Base-by-base conservation (phyloP, 2,113 vertebrate species). In the Ranitomeya imitator region DNA sequence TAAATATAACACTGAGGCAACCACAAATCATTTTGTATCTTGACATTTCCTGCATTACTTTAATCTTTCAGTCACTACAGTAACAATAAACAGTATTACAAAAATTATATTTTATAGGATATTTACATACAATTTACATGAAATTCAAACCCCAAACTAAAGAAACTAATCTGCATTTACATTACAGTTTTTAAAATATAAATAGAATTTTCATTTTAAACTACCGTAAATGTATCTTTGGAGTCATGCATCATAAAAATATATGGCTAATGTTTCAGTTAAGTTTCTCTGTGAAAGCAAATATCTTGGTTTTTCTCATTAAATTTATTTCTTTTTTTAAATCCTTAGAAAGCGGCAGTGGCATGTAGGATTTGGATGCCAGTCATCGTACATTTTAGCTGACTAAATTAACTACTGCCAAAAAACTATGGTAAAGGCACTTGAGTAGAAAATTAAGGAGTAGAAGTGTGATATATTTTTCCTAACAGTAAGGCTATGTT, bases 111-210 rank as follows among this genome's bases (percentile, higher is more conserved):
- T 37, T 31, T 61, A 83, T 61, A 83, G 15, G n/a, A 8, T 80
- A 79, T 83, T 67, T 83, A 83, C 61, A 80, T 26, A 69, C 12
- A 45, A 67, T 83, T 83, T 83, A 83, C 81, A 83, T 26, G 16
- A 81, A 37, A 6, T 67, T 82, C 23, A 83, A 21, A 65, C 19
- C 13, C 23, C 18, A 69, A 19, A 84, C 21, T 16, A 6, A 69
- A 69, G 23, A 69, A 67, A n/a, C 31, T 4, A 19, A 8, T 82
- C 59, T 21, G 12, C 12, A 51, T n/a, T 67, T 69, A 67, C 37
- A 69, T 83, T 11, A n/a, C 31, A 16, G 67, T 83, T n/a, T n/a
- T 21, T 23, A 69, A 65, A 67, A 83, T 67, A 67, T 65, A 69
- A 83, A 80, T 59, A 67, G 37, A n/a, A 65, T 52, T 83, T 83